These are phyloP conservation scores for Spisula subtruncata DNA, from an alignment of 2,888 invertebrate genomes.

Conservation along the genomic window DNA sequence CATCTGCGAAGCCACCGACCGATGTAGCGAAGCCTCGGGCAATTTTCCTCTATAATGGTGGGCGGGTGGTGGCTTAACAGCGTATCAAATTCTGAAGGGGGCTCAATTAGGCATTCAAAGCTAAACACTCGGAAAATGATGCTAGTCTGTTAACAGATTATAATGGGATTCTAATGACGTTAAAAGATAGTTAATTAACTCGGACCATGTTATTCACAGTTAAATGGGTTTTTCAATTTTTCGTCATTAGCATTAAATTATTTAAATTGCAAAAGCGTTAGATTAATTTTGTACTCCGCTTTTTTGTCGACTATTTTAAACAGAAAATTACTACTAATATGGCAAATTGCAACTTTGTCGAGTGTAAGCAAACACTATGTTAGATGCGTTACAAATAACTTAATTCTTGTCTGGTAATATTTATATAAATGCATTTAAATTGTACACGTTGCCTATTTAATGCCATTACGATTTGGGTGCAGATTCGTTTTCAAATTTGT, in stretches of 20 bases:
- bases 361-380: constrained; percentile 12
- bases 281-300: neutral
- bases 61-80: constrained; percentile 53
- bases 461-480: neutral
- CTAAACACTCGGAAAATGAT: constrained; percentile 70
- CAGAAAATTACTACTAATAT: neutral
- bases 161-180: constrained; percentile 66
- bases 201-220: constrained; percentile 38
- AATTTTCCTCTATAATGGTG: constrained; percentile 46
- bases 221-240: neutral
- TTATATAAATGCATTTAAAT: neutral
- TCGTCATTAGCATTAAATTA: constrained; percentile 25
- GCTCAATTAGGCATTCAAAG: constrained; percentile 64
- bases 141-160: constrained; percentile 52
- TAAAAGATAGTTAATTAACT: constrained; percentile 59
- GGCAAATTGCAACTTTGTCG: neutral
- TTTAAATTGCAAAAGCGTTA: neutral
- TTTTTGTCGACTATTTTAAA: neutral
- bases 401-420: neutral
- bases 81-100: constrained; percentile 53
- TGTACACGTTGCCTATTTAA: neutral
- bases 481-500: neutral
- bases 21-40: constrained; percentile 32
- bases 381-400: neutral
- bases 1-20: constrained; percentile 38